Conservation (phyloP, 1,140 invertebrate species). For the Geopemphigus sp. region DNA sequence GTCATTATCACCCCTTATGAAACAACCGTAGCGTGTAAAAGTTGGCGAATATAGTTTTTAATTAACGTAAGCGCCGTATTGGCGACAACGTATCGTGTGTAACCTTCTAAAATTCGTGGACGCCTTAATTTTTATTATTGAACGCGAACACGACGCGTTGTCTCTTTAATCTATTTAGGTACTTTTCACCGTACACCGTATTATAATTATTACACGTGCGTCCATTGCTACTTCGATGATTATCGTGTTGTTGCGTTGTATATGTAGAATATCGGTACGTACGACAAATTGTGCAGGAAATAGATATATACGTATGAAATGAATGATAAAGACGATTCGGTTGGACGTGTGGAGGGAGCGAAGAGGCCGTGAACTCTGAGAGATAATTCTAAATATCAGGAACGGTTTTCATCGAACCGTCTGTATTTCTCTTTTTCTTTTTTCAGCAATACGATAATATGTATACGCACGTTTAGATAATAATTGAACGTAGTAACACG, state of each 20-base stretch:
- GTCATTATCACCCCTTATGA: too few species aligned
- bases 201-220: not conserved
- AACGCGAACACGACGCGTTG: too few species aligned
- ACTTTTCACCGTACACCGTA: not conserved
- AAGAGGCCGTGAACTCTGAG: conserved; percentile 17
- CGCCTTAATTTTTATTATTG: too few species aligned
- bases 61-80: too few species aligned
- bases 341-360: too few species aligned
- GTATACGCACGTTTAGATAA: not conserved
- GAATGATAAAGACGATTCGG: not conserved
- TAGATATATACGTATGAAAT: too few species aligned
- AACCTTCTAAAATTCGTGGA: too few species aligned
- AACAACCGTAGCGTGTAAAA: too few species aligned
- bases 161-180: too few species aligned
- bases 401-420: not conserved
- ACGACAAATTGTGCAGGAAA: conserved; percentile 20
- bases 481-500: not conserved
- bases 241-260: not conserved
- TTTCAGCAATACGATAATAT: not conserved
- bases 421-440: not conserved
- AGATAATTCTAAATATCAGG: not conserved
- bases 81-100: too few species aligned
- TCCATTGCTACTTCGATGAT: not conserved
- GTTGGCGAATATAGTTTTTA: too few species aligned
- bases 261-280: not conserved